Evolutionary conservation across 92 coral and sea anemone genomes (phyloP).

Genomic region (Meandrina meandrites): DNA sequence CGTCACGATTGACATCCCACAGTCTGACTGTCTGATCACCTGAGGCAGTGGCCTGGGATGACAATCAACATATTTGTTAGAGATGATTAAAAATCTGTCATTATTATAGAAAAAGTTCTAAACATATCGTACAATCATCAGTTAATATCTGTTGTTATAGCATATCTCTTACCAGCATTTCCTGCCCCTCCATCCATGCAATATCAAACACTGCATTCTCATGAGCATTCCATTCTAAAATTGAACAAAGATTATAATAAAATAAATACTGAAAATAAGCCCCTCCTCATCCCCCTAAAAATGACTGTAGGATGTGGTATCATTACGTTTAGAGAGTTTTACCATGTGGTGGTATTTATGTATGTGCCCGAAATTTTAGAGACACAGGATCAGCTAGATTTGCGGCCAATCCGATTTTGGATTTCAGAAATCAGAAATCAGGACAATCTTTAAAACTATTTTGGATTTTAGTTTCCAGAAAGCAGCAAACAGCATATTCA

Average conservation of each 20-base stretch:
- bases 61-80: background rate
- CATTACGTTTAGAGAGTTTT: no score
- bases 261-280: background rate
- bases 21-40: constrained; percentile 92
- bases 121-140: no score
- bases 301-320: no score
- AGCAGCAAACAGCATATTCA: no score
- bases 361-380: no score
- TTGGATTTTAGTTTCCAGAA: no score
- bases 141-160: background rate
- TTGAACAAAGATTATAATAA: background rate
- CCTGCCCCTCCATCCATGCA: constrained; percentile 91
- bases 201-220: constrained; percentile 97
- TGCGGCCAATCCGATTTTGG: no score
- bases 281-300: background rate
- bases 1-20: constrained; percentile 83
- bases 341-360: no score
- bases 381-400: no score
- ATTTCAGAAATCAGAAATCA: no score
- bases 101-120: background rate
- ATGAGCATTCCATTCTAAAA: constrained; percentile 95
- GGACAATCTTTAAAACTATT: no score
- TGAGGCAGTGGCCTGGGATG: constrained; percentile 84
- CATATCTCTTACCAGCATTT: constrained; percentile 75
- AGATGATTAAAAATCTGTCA: background rate